Base-by-base conservation (phyloP, 2,888 invertebrate species). In the Phengaris arion region DNA sequence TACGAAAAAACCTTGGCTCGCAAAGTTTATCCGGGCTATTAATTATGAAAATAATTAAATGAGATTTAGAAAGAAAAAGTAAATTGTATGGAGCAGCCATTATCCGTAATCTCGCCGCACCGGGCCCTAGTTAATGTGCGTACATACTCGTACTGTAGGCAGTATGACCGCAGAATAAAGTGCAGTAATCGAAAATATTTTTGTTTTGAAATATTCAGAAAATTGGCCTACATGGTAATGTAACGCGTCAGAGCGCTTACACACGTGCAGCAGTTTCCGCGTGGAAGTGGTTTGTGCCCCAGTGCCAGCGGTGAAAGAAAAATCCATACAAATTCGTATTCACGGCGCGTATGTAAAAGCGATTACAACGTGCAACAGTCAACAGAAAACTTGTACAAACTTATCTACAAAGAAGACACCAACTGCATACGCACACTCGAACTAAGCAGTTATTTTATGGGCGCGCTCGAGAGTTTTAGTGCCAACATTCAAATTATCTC, bases 81-180 rank as follows among this genome's bases (percentile, higher is more conserved):
- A 72, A 72, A 72, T 72, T 72, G 64, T 64, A 64, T 64, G 35
- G 45, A 72, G 72, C 46, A 9, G 72, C 72, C 52, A 59, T 64
- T 74, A 48, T 74, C 64, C 59, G 48, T 64, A 74, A 74, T 74
- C 74, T 68, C 68, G 68, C 22, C 68, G 52, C 68, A 82, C 78
- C 80, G 80, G 77, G 79, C 79, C 81, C 79, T 78, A 79, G 80
- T 82, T 81, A 81, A 80, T 79, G 84, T 83, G 82, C 83, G 64
- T 64, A 45, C 64, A 64, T 35, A 64, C 64, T 35, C 35, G 35
- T 35, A 35, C 35, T 35, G 22, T 22, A 22, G 22, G 22, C 22
- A 22, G 22, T 22, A 0, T 22, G 22, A 22, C 22, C 22, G 22
- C 22, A 22, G 22, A 22, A 22, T 22, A 22, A 22, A 22, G 22